Evolutionary conservation across 2,113 vertebrate genomes (phyloP).

Genomic region (Clupea harengus): DNA sequence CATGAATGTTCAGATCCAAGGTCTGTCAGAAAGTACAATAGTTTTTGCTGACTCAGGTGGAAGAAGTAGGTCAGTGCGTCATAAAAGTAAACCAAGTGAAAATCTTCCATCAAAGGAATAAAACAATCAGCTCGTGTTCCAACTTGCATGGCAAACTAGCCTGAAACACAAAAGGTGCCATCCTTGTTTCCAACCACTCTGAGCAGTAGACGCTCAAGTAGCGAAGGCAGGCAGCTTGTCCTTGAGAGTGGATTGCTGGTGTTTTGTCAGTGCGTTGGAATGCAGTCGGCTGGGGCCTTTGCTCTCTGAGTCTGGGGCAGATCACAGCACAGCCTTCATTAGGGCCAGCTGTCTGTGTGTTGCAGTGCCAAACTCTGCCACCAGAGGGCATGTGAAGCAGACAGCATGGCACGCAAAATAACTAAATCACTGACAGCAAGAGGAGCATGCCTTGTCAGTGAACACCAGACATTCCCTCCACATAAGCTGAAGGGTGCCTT

Average conservation of each 20-base stretch:
- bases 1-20: background rate
- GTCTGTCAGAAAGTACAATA: slow-evolving; percentile 13
- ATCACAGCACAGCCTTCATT: slow-evolving; percentile 65
- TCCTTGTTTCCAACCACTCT: background rate
- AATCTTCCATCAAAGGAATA: background rate
- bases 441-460: slow-evolving; percentile 29
- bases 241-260: slow-evolving; percentile 45
- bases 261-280: slow-evolving; percentile 64
- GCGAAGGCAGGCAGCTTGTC: slow-evolving; percentile 25
- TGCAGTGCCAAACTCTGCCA: slow-evolving; percentile 39
- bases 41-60: background rate
- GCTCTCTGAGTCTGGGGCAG: slow-evolving; percentile 62
- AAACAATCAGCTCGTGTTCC: slow-evolving; percentile 15
- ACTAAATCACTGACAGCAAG: background rate
- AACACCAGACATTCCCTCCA: slow-evolving; percentile 4
- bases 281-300: slow-evolving; percentile 53
- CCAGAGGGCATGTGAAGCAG: slow-evolving; percentile 46
- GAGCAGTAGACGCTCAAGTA: background rate
- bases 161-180: background rate
- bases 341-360: slow-evolving; percentile 62
- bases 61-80: slow-evolving; percentile 14
- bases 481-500: background rate
- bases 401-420: slow-evolving; percentile 20
- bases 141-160: background rate
- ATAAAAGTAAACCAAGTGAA: background rate